Evolutionary conservation across 2,113 vertebrate genomes (phyloP).

Genomic region (Rhynchomys soricoides): DNA sequence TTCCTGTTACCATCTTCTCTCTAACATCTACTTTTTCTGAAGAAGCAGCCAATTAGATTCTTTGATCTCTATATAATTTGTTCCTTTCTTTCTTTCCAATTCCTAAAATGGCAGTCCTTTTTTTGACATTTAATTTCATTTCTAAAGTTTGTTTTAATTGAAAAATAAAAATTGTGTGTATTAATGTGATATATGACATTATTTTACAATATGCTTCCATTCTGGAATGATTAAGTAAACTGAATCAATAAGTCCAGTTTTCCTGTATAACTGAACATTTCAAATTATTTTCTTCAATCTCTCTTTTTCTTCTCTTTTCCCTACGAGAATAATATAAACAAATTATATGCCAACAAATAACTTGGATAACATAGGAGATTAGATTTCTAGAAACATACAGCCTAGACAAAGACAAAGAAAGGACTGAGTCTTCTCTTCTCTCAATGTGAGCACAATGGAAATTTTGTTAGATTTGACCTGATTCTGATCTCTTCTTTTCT

Average conservation of each 20-base stretch:
- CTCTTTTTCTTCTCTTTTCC: too few species aligned
- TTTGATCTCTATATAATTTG: not conserved
- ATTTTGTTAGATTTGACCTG: not conserved
- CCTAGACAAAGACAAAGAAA: not conserved
- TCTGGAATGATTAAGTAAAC: not conserved
- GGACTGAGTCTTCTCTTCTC: not conserved
- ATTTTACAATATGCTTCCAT: not conserved
- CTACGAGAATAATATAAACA: not conserved
- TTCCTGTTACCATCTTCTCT: not conserved
- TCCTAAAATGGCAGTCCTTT: not conserved
- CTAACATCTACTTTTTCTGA: not conserved
- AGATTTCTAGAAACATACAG: not conserved
- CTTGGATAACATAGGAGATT: too few species aligned
- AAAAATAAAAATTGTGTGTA: not conserved
- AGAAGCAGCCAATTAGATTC: not conserved
- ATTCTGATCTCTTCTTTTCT: not conserved
- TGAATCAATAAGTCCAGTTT: not conserved
- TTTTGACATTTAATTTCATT: not conserved
- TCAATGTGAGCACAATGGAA: not conserved
- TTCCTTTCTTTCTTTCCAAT: not conserved
- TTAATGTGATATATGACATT: not conserved
- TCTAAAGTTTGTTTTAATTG: not conserved
- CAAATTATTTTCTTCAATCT: not conserved
- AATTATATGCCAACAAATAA: not conserved
- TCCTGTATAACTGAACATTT: not conserved